A percentile compares a stretch with the other conserved stretches of the same genome.
These are phyloP conservation scores for Aphaenogaster ashmeadi DNA, from an alignment of 1,140 invertebrate genomes.

Conservation along the genomic window DNA sequence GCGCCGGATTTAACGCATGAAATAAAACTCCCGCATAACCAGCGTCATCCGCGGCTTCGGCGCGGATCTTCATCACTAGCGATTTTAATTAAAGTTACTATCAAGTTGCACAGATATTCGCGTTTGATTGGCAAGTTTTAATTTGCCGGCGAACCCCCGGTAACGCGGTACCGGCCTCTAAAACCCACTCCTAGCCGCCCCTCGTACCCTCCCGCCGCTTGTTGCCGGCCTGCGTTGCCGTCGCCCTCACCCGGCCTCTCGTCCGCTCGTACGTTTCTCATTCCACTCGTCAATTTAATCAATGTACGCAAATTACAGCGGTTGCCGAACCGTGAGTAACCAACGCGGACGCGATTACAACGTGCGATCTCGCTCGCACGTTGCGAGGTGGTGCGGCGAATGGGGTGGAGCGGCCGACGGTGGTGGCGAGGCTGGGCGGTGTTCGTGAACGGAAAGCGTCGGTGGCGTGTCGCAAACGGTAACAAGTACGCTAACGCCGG, in stretches of 20 bases:
- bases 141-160: constrained; percentile 71
- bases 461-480: constrained; percentile 35
- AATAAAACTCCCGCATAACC: constrained; percentile 41
- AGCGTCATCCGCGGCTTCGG: constrained; percentile 42
- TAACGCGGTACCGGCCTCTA: constrained; percentile 69
- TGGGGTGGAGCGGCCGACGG: background rate
- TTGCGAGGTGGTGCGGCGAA: constrained; percentile 23
- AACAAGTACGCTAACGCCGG: constrained; percentile 44
- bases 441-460: constrained; percentile 56
- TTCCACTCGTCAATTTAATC: constrained; percentile 83
- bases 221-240: constrained; percentile 10
- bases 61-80: constrained; percentile 72
- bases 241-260: constrained; percentile 62
- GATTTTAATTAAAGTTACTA: constrained; percentile 80
- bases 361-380: constrained; percentile 71
- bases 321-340: constrained; percentile 79
- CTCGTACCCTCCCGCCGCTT: background rate
- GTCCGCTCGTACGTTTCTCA: constrained; percentile 59
- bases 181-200: constrained; percentile 55
- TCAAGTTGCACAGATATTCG: constrained; percentile 75
- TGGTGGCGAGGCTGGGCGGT: constrained; percentile 30
- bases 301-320: constrained; percentile 83
- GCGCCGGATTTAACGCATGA: background rate
- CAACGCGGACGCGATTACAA: constrained; percentile 83
- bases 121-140: constrained; percentile 80